Conservation (phyloP, 2,888 invertebrate genomes). For the Tiphia femorata region DNA sequence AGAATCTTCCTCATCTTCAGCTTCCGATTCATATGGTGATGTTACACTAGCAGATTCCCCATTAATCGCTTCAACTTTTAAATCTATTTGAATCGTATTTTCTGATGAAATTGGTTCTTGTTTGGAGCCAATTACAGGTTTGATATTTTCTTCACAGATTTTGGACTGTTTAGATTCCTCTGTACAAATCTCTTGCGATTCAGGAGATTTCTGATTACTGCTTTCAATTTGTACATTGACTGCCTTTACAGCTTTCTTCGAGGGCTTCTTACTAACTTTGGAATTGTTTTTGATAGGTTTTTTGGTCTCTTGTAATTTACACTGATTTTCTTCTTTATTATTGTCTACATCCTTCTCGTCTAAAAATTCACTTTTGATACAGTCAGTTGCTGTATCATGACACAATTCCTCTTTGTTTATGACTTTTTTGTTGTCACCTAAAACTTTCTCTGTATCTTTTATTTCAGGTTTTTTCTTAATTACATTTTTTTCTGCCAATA, state of each 20-base stretch:
- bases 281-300: constrained; percentile 46
- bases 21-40: constrained; percentile 31
- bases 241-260: constrained; percentile 44
- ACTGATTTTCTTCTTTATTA: constrained; percentile 36
- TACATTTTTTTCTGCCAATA: constrained; percentile 52
- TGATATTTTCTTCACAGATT: constrained; percentile 36
- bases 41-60: constrained; percentile 27
- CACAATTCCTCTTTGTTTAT: constrained; percentile 37
- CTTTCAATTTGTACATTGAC: constrained; percentile 47
- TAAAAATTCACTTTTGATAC: constrained; percentile 59
- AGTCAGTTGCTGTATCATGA: constrained; percentile 33
- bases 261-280: constrained; percentile 44
- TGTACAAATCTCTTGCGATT: constrained; percentile 30
- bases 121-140: constrained; percentile 36
- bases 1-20: constrained; percentile 32
- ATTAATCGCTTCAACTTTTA: constrained; percentile 50
- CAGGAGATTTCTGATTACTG: constrained; percentile 35
- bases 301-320: constrained; percentile 47
- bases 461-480: constrained; percentile 54
- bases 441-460: constrained; percentile 51
- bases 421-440: constrained; percentile 43
- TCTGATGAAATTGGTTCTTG: constrained; percentile 45
- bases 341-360: constrained; percentile 53
- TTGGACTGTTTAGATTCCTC: constrained; percentile 57
- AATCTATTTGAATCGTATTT: constrained; percentile 39